Conservation (phyloP, 92 coral and sea anemone species). For the Phenganax subtilis region DNA sequence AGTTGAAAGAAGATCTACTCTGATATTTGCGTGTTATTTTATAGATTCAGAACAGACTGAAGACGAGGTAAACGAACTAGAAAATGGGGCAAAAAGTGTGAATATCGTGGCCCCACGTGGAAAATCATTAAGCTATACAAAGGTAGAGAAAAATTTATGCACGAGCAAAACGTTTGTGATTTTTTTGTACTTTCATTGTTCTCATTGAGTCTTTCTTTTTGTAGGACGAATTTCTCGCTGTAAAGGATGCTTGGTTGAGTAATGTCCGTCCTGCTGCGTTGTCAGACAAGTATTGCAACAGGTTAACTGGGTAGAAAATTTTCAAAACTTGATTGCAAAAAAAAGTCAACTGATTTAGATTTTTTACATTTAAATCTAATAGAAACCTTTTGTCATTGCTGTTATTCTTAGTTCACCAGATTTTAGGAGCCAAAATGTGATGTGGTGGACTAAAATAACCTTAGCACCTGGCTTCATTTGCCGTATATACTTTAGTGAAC, state of each 20-base stretch:
- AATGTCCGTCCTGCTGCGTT: slow-evolving; percentile 67
- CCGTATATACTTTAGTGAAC: background rate
- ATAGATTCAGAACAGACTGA: slow-evolving; percentile 25
- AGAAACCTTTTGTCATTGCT: too few relatives aligned
- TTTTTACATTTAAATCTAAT: background rate
- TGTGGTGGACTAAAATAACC: background rate
- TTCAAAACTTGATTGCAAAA: background rate
- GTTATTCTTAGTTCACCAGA: too few relatives aligned
- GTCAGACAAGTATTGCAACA: slow-evolving; percentile 65
- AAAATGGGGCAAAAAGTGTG: slow-evolving; percentile 25
- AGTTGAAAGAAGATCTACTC: background rate
- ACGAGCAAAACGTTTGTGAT: background rate
- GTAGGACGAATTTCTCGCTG: slow-evolving; percentile 65
- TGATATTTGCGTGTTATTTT: background rate
- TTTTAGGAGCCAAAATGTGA: too few relatives aligned
- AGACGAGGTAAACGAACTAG: slow-evolving; percentile 34
- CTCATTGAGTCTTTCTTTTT: slow-evolving; percentile 6
- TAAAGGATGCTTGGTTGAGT: slow-evolving; percentile 68
- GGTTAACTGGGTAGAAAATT: slow-evolving; percentile 44
- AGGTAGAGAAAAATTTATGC: slow-evolving; percentile 4
- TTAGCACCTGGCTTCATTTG: background rate
- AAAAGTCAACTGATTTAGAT: background rate
- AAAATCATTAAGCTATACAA: slow-evolving; percentile 1
- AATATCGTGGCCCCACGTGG: slow-evolving; percentile 20
- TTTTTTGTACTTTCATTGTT: too few relatives aligned